Percentiles rank a stretch among this genome's conserved stretches.
Conservation (phyloP, 2,888 invertebrate genomes). For the Smittia aterrima region DNA sequence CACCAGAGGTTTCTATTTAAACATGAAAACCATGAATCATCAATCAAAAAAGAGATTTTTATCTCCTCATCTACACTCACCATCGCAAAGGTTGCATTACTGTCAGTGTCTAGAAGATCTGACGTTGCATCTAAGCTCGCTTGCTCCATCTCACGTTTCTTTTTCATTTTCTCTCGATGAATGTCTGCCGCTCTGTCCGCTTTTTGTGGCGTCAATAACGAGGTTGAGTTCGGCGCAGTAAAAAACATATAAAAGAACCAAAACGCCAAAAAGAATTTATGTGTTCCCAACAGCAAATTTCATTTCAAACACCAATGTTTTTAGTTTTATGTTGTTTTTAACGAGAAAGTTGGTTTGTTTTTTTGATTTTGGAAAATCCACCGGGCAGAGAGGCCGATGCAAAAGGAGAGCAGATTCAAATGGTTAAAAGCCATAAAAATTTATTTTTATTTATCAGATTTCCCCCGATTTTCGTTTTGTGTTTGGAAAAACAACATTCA, state of each 20-base stretch:
- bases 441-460: not conserved
- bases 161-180: slow-evolving; percentile 85
- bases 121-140: slow-evolving; percentile 83
- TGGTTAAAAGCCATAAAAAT: not conserved
- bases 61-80: slow-evolving; percentile 63
- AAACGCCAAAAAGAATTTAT: slow-evolving; percentile 51
- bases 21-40: slow-evolving; percentile 45
- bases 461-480: not conserved
- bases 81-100: slow-evolving; percentile 88
- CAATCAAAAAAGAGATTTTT: slow-evolving; percentile 45
- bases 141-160: slow-evolving; percentile 83
- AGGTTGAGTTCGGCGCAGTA: not conserved
- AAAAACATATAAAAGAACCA: slow-evolving; percentile 22
- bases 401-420: not conserved
- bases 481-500: slow-evolving; percentile 7
- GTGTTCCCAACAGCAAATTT: slow-evolving; percentile 49
- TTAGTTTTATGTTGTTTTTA: slow-evolving; percentile 24
- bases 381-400: not conserved
- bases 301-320: slow-evolving; percentile 6
- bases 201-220: slow-evolving; percentile 44
- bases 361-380: not conserved
- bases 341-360: slow-evolving; percentile 17
- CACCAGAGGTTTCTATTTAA: slow-evolving; percentile 81
- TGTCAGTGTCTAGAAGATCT: slow-evolving; percentile 82
- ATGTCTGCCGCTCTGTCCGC: slow-evolving; percentile 65